Evolutionary conservation across 2,797 vertebrate genomes (phyloP).

Genomic region (Balearica regulorum): DNA sequence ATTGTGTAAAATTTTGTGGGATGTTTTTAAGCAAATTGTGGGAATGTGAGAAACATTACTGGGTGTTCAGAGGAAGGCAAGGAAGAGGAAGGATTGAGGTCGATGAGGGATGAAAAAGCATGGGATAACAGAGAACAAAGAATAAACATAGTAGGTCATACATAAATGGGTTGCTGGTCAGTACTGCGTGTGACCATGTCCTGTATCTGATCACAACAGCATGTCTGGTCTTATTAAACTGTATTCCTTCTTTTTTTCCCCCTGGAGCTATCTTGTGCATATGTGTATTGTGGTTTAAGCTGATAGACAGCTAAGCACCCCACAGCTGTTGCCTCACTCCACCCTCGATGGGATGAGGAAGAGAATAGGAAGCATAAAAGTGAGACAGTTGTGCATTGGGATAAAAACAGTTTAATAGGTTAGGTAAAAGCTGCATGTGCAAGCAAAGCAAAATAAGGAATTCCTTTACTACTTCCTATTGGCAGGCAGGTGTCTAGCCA

Average conservation of each 20-base stretch:
- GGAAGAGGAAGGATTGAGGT: background rate
- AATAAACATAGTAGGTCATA: background rate
- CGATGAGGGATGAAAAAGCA: background rate
- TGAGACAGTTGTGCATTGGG: background rate
- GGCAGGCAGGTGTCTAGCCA: background rate
- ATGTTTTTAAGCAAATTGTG: background rate
- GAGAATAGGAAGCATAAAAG: background rate
- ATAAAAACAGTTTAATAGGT: background rate
- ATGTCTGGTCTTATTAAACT: background rate
- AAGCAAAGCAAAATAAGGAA: background rate
- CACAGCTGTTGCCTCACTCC: background rate
- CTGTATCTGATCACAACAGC: background rate
- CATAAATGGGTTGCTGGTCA: background rate
- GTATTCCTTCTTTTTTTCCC: background rate
- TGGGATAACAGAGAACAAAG: background rate
- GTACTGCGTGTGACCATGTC: background rate
- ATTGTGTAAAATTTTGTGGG: background rate
- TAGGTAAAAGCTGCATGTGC: background rate
- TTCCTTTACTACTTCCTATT: background rate
- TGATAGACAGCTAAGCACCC: fast-evolving
- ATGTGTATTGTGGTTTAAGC: background rate
- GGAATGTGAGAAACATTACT: background rate
- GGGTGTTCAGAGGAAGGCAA: background rate
- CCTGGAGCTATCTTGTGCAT: background rate
- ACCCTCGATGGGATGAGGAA: no score